These are phyloP conservation scores for Chrysopa pallens DNA, from an alignment of 1,140 invertebrate genomes.

Conservation along the genomic window DNA sequence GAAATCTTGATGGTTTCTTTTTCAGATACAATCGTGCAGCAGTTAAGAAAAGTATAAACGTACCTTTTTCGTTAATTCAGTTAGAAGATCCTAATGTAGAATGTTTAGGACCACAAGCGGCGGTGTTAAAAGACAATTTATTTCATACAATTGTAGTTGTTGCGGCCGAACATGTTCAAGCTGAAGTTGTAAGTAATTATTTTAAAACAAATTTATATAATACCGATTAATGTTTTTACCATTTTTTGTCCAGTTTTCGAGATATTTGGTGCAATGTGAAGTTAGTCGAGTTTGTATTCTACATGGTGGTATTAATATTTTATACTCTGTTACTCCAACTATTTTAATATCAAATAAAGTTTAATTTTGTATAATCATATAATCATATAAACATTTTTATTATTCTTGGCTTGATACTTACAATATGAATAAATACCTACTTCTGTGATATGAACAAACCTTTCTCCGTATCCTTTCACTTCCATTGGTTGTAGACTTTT, in stretches of 20 bases:
- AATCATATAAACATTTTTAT: no score
- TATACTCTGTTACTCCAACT: constrained; percentile 42
- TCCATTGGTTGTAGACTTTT: no score
- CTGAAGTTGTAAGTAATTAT: constrained; percentile 40
- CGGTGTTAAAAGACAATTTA: constrained; percentile 32
- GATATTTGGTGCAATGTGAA: constrained; percentile 45
- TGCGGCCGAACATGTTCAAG: constrained; percentile 54
- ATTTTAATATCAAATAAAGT: constrained; percentile 20
- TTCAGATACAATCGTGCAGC: constrained; percentile 52
- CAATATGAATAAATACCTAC: no score
- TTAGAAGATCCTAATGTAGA: constrained; percentile 41
- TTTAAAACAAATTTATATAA: constrained; percentile 5
- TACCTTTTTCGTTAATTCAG: constrained; percentile 62
- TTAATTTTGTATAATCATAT: neutral
- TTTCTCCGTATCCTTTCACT: no score
- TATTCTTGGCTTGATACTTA: no score
- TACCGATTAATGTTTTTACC: constrained; percentile 7
- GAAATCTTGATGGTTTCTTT: no score
- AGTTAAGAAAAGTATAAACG: constrained; percentile 65
- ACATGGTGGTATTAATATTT: constrained; percentile 48
- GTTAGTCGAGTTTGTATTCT: constrained; percentile 48
- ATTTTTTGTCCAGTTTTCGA: constrained; percentile 43
- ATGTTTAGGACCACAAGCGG: constrained; percentile 40
- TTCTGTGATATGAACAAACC: no score
- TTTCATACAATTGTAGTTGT: constrained; percentile 60